Conservation (phyloP, 53 echinoderm and acorn worm species). For the Patiria pectinifera region DNA sequence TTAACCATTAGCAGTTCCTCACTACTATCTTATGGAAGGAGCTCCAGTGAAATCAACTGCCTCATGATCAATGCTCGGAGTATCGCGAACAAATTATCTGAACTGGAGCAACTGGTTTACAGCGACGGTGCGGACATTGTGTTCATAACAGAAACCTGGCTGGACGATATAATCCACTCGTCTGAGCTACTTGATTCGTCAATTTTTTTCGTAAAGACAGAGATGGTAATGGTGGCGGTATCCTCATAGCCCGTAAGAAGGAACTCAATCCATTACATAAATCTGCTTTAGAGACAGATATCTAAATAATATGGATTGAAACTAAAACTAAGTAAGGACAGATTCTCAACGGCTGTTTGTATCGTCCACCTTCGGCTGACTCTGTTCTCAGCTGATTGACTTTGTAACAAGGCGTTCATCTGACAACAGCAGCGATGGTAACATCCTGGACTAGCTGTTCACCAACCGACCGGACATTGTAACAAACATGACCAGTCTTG, state of each 20-base stretch:
- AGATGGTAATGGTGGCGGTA: slow-evolving; percentile 3
- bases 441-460: not conserved
- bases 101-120: no score
- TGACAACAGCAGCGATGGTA: slow-evolving; percentile 7
- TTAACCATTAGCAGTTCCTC: no score
- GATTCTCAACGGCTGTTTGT: not conserved
- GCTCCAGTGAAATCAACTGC: no score
- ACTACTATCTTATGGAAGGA: no score
- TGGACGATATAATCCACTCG: no score
- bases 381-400: not conserved
- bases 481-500: no score
- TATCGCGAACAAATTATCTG: no score
- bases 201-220: slow-evolving; percentile 2
- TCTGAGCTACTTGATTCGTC: not conserved
- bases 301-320: not conserved
- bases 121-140: no score
- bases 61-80: no score
- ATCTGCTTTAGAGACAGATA: not conserved
- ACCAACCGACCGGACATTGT: not conserved
- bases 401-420: slow-evolving; percentile 10
- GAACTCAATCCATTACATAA: not conserved
- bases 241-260: not conserved
- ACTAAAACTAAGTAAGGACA: not conserved
- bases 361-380: not conserved
- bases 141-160: no score